Percentiles rank a stretch among this genome's conserved stretches.
Conservation (phyloP, 2,113 vertebrate species). For the Gymnocephalus cernua region DNA sequence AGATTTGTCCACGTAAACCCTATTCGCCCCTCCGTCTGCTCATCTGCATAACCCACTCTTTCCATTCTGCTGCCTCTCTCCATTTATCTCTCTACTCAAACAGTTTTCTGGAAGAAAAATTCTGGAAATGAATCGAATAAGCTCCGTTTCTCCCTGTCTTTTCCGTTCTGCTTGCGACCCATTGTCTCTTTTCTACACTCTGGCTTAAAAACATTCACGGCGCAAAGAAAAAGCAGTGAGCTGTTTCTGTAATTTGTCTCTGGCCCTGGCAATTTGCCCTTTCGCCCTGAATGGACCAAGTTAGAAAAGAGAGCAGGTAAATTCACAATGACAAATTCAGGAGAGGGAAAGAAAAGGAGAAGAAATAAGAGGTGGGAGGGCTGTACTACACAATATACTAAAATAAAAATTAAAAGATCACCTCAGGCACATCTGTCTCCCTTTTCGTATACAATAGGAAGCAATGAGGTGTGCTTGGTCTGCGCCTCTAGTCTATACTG, state of each 20-base stretch:
- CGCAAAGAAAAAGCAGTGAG: conserved; percentile 20
- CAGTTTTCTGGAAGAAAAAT: conserved; percentile 37
- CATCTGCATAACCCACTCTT: conserved; percentile 33
- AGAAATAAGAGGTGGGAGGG: conserved; percentile 6
- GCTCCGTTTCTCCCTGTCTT: conserved; percentile 9
- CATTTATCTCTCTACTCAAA: conserved; percentile 29
- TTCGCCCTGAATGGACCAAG: not conserved
- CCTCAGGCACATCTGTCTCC: conserved; percentile 9
- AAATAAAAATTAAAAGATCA: not conserved
- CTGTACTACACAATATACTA: not conserved
- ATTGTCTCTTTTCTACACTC: conserved; percentile 12
- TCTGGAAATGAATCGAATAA: conserved; percentile 37
- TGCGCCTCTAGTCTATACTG: not conserved
- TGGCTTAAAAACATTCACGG: conserved; percentile 5
- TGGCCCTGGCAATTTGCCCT: conserved; percentile 21
- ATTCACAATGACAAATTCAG: conserved; percentile 29
- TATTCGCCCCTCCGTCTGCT: conserved; percentile 34
- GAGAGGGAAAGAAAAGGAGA: conserved; percentile 17
- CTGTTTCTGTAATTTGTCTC: conserved; percentile 52
- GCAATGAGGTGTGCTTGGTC: conserved; percentile 28
- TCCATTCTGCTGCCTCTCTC: conserved; percentile 26
- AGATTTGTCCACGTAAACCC: conserved; percentile 26
- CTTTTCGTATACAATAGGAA: conserved; percentile 23
- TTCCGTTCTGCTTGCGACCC: not conserved
- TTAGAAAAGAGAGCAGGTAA: conserved; percentile 1